Conservation (phyloP, 2,113 vertebrate genomes). For the Chinchilla lanigera region DNA sequence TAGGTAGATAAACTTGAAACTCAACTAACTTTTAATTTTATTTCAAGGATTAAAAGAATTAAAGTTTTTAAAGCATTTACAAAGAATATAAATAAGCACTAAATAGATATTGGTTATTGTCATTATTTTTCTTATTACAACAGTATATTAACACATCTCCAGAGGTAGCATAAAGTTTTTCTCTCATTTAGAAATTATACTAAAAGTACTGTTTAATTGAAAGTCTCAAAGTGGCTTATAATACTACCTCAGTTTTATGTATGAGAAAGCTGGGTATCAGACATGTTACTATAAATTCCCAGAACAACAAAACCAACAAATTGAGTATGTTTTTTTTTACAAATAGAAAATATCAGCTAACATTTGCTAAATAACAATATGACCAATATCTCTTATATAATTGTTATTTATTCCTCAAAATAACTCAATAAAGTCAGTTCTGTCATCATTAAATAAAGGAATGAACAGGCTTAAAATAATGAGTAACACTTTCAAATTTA, state of each 20-base stretch:
- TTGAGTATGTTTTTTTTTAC: not conserved
- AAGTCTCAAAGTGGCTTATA: not conserved
- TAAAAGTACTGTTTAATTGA: constrained; percentile 36
- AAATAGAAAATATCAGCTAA: not conserved
- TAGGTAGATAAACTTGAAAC: not conserved
- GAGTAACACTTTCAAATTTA: not conserved
- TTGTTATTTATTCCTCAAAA: not conserved
- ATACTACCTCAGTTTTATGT: not conserved
- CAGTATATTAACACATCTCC: not conserved
- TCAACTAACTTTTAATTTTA: not conserved
- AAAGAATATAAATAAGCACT: not conserved
- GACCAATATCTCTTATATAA: not conserved
- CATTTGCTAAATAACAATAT: not conserved
- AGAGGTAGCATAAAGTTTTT: not conserved
- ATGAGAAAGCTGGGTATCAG: not conserved
- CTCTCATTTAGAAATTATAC: not conserved
- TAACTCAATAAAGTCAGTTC: not conserved
- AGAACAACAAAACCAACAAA: not conserved
- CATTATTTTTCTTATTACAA: not conserved
- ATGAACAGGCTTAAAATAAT: not conserved
- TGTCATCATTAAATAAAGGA: not conserved
- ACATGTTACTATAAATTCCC: not conserved
- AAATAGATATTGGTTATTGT: not conserved
- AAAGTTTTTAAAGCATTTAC: not conserved
- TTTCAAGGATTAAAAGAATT: not conserved